Evolutionary conservation across 1,140 invertebrate genomes (phyloP).

Genomic region (Frieseomelitta varia): DNA sequence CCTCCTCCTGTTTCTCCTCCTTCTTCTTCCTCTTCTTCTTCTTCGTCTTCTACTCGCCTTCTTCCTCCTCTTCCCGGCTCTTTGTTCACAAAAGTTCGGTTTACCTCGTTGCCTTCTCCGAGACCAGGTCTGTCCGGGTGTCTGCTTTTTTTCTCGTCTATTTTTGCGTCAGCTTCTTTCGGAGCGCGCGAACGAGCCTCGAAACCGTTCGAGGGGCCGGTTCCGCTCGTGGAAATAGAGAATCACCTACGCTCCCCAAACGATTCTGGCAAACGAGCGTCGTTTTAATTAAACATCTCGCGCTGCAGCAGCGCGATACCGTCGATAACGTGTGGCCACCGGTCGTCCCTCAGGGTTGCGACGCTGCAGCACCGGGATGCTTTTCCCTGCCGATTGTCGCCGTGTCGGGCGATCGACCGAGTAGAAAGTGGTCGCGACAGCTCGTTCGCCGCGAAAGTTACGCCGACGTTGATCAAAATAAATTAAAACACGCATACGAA

Average conservation of each 20-base stretch:
- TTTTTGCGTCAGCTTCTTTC: constrained; percentile 51
- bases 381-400: too few species aligned
- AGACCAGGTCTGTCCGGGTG: constrained; percentile 24
- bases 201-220: background rate
- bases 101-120: constrained; percentile 59
- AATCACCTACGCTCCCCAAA: constrained; percentile 14
- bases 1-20: constrained; percentile 1
- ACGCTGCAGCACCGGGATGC: too few species aligned
- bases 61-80: constrained; percentile 3
- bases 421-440: background rate
- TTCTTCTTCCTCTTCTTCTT: too few species aligned
- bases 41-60: background rate
- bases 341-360: too few species aligned
- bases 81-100: constrained; percentile 69
- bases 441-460: constrained; percentile 4
- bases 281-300: constrained; percentile 24
- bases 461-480: constrained; percentile 17
- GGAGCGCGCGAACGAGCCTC: constrained; percentile 9
- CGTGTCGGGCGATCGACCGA: background rate
- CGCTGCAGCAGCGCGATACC: background rate
- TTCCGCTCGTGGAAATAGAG: constrained; percentile 52
- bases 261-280: constrained; percentile 19
- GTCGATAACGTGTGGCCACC: too few species aligned
- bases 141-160: constrained; percentile 50
- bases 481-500: constrained; percentile 30